phyloP scores from a whole-genome alignment of 1,140 invertebrate species.

The Pogonus chalceus region DNA sequence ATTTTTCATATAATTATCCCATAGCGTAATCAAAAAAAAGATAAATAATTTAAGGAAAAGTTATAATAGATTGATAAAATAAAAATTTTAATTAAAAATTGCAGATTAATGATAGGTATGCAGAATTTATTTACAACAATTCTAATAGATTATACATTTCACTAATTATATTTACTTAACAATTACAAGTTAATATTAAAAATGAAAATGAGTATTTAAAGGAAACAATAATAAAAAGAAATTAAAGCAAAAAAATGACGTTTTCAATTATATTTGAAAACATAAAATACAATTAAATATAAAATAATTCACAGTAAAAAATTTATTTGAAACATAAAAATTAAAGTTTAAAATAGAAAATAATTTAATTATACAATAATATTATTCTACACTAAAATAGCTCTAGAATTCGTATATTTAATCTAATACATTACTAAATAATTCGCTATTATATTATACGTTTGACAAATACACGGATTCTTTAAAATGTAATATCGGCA shows the following conservation, averaged over 20 bases:
- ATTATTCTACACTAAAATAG: not conserved
- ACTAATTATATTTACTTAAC: too few relatives aligned
- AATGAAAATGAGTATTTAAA: too few relatives aligned
- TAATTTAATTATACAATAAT: conserved; percentile 2
- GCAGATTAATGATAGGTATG: too few relatives aligned
- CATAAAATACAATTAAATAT: conserved; percentile 1
- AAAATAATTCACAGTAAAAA: conserved; percentile 6
- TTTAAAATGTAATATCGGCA: not conserved
- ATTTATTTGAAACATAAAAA: not conserved
- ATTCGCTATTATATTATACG: not conserved
- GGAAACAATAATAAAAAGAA: too few relatives aligned
- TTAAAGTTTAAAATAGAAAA: not conserved
- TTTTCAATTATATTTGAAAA: not conserved
- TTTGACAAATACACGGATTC: not conserved
- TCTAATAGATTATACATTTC: too few relatives aligned
- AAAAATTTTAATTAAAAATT: too few relatives aligned
- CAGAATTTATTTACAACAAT: too few relatives aligned
- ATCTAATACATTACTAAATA: not conserved
- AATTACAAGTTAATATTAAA: too few relatives aligned
- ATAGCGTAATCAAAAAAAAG: too few relatives aligned
- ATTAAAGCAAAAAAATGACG: not conserved
- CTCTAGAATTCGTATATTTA: not conserved
- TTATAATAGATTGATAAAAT: too few relatives aligned
- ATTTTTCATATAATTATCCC: too few relatives aligned
- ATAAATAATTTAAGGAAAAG: too few relatives aligned